Percentiles rank a stretch among this genome's conserved stretches.
phyloP scores from a whole-genome alignment of 2,113 vertebrate species.

The Ammospiza nelsoni region DNA sequence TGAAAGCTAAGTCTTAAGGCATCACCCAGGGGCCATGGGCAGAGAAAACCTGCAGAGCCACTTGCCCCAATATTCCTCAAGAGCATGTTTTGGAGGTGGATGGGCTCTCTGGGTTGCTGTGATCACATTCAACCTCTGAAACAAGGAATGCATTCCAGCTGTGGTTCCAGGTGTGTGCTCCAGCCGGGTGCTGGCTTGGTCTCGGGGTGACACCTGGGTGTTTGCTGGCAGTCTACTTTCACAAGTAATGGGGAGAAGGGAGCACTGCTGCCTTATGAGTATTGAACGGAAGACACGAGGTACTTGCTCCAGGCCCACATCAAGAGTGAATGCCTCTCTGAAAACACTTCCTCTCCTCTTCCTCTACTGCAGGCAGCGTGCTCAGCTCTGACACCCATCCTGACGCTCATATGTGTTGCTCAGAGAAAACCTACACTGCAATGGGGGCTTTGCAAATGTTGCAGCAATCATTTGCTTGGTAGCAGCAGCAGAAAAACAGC shows the following conservation, averaged over 20 bases:
- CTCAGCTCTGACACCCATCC: neutral
- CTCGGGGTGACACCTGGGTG: neutral
- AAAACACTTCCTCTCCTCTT: neutral
- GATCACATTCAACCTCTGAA: neutral
- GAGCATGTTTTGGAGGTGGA: accelerated
- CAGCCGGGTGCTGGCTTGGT: accelerated
- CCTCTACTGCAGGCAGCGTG: neutral
- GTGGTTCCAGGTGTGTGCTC: neutral
- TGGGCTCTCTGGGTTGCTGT: neutral
- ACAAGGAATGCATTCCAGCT: neutral
- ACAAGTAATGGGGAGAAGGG: accelerated
- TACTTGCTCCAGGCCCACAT: accelerated
- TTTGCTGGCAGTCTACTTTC: neutral
- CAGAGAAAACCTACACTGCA: accelerated
- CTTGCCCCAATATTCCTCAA: accelerated
- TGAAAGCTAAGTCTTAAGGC: neutral
- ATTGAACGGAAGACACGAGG: accelerated
- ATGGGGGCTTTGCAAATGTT: neutral
- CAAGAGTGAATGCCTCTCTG: neutral
- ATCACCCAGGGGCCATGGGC: accelerated
- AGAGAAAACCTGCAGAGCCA: neutral
- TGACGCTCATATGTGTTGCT: accelerated
- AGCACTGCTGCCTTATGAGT: accelerated
- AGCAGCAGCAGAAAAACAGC: neutral
- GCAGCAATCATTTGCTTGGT: neutral